A percentile compares a stretch with the other conserved stretches of the same genome.
Evolutionary conservation across 1,140 invertebrate species (phyloP).

Genomic region (Kradibia gibbosae): DNA sequence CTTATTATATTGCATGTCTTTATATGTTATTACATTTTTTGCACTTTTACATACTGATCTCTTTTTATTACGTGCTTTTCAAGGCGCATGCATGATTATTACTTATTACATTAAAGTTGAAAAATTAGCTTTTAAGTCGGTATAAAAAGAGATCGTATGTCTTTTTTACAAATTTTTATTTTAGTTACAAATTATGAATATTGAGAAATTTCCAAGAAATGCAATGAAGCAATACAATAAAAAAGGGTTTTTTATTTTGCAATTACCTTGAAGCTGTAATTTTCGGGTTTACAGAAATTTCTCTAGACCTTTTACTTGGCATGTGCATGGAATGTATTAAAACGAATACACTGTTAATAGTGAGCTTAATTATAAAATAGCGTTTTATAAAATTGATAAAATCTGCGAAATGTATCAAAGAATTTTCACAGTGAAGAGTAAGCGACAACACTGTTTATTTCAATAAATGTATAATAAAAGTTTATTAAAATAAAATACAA

Average conservation of each 20-base stretch:
- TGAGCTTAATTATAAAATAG: constrained; percentile 72
- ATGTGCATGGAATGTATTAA: constrained; percentile 66
- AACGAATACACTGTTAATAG: constrained; percentile 73
- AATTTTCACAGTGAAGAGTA: constrained; percentile 44
- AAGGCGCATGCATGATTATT: constrained; percentile 42
- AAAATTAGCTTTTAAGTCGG: constrained; percentile 36
- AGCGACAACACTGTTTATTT: constrained; percentile 33
- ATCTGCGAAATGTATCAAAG: constrained; percentile 50
- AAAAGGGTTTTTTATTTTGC: constrained; percentile 50
- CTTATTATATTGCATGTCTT: constrained; percentile 46
- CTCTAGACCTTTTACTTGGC: constrained; percentile 57
- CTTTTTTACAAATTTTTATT: constrained; percentile 28
- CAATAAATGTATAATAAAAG: neutral
- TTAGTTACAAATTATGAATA: neutral
- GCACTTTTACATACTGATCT: constrained; percentile 26
- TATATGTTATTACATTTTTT: constrained; percentile 47
- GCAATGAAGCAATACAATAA: neutral
- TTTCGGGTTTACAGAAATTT: constrained; percentile 58
- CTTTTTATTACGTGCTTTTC: constrained; percentile 45
- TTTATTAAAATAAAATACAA: constrained; percentile 8
- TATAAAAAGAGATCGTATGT: constrained; percentile 50
- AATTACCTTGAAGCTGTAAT: constrained; percentile 39
- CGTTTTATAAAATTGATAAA: constrained; percentile 61
- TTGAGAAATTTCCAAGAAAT: neutral
- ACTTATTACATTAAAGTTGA: constrained; percentile 41